phyloP scores from a whole-genome alignment of 2,888 invertebrate species.

The Sinelater perroti region DNA sequence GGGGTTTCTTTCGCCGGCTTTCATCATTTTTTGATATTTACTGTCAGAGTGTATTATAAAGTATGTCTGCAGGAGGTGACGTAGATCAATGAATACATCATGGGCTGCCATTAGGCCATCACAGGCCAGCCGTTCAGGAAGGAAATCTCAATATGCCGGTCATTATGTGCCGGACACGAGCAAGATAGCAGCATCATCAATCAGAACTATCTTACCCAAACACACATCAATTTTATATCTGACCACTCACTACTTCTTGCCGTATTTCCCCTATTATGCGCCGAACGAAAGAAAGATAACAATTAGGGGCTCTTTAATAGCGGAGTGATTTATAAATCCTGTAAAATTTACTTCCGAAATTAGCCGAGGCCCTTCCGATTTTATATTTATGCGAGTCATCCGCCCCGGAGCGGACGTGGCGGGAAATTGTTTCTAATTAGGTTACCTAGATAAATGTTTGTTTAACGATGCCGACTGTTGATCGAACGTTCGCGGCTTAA shows the following conservation, averaged over 20 bases:
- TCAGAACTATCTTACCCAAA: constrained; percentile 56
- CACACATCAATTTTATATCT: constrained; percentile 51
- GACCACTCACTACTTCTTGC: constrained; percentile 38
- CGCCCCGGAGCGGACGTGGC: neutral
- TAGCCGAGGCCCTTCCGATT: neutral
- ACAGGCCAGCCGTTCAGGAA: constrained; percentile 55
- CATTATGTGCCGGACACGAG: constrained; percentile 57
- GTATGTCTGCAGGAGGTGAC: constrained; percentile 37
- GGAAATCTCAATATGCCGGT: constrained; percentile 61
- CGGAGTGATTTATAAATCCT: constrained; percentile 29
- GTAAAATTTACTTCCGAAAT: constrained; percentile 1
- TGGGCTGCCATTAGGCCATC: constrained; percentile 51
- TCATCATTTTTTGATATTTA: constrained; percentile 33
- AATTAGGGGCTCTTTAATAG: constrained; percentile 32
- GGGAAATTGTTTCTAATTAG: neutral
- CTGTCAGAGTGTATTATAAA: constrained; percentile 36
- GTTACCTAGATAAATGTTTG: constrained; percentile 1
- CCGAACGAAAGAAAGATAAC: constrained; percentile 34
- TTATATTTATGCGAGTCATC: neutral
- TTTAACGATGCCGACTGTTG: neutral
- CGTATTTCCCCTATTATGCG: constrained; percentile 35
- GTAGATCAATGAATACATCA: constrained; percentile 38
- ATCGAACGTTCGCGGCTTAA: too few relatives aligned
- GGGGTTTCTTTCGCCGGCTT: constrained; percentile 23
- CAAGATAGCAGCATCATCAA: constrained; percentile 59